These are phyloP conservation scores for Chaenodraco wilsoni DNA, from an alignment of 2,797 vertebrate genomes.

Conservation along the genomic window DNA sequence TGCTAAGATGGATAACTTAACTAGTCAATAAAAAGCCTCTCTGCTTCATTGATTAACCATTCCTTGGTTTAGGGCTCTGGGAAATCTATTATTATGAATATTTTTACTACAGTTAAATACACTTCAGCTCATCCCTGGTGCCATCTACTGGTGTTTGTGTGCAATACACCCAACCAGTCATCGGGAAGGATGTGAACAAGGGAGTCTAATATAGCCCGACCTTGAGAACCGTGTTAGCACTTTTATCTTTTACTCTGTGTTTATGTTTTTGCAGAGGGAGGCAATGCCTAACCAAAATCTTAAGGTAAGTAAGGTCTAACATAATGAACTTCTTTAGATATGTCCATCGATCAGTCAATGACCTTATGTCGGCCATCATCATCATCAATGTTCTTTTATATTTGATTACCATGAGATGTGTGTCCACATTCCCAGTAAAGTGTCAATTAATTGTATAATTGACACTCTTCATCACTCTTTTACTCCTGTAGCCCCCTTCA, in stretches of 20 bases:
- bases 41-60: constrained; percentile 7
- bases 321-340: not conserved
- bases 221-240: constrained; percentile 46
- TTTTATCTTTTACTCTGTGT: constrained; percentile 34
- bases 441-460: not conserved
- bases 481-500: not conserved
- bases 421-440: not conserved
- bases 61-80: constrained; percentile 1
- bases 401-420: constrained; percentile 1
- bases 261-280: constrained; percentile 71
- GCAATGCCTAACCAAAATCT: constrained; percentile 74
- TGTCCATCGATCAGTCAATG: not conserved
- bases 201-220: constrained; percentile 63
- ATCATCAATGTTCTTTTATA: constrained; percentile 3
- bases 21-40: constrained; percentile 31
- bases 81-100: constrained; percentile 24
- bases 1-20: constrained; percentile 17
- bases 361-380: constrained; percentile 6
- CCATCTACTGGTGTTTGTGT: constrained; percentile 64
- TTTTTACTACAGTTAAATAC: constrained; percentile 17
- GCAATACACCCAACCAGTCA: constrained; percentile 29
- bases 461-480: not conserved
- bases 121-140: constrained; percentile 40
- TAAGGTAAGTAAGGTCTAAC: constrained; percentile 55
- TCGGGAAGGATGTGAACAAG: constrained; percentile 17